Evolutionary conservation across 2,888 invertebrate species (phyloP), one percentile per base, ranked within the genome.

Genomic region (Emmelina monodactyla): DNA sequence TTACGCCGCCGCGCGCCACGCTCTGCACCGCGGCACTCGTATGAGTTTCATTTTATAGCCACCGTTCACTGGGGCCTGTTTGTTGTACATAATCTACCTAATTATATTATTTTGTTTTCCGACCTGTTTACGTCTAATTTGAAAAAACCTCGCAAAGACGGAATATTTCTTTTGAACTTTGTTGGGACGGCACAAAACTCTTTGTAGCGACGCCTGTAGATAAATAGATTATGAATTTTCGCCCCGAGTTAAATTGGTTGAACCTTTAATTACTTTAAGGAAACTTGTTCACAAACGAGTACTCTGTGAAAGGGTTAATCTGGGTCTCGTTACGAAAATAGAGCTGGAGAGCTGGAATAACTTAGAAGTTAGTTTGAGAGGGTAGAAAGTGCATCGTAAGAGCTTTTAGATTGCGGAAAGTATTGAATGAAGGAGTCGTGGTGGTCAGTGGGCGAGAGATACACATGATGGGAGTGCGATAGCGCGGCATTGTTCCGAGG

Each of bases 191-290:
- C 4, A 25, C 25, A 9, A 47, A 45, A 49, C 48, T 50, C 43
- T 49, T 52, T 50, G 45, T 54, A 57, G 56, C 59, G 55, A 52
- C 50, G 40, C 43, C 50, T 44, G 41, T 47, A 51, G 52, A 60
- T 60, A 63, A 65, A 61, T 60, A 62, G 57, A 63, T 61, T 62
- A 63, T 64, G 58, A 63, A 65, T 60, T 67, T 66, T 62, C 55
- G 59, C 62, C 60, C 52, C 53, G 44, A 55, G 63, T 62, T 53
- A 61, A 68, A 68, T 62, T 64, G 58, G 58, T 60, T 62, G 56
- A 60, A 65, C 62, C 65, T 62, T 66, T 68, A 67, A 70, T 69
- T 69, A 67, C 66, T 66, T 69, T 67, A 58, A 56, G 55, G 57
- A 64, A 65, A 69, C 60, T 69, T 68, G 57, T 62, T 25, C 25